phyloP scores from a whole-genome alignment of 2,797 vertebrate species.

The Oophaga sylvatica region DNA sequence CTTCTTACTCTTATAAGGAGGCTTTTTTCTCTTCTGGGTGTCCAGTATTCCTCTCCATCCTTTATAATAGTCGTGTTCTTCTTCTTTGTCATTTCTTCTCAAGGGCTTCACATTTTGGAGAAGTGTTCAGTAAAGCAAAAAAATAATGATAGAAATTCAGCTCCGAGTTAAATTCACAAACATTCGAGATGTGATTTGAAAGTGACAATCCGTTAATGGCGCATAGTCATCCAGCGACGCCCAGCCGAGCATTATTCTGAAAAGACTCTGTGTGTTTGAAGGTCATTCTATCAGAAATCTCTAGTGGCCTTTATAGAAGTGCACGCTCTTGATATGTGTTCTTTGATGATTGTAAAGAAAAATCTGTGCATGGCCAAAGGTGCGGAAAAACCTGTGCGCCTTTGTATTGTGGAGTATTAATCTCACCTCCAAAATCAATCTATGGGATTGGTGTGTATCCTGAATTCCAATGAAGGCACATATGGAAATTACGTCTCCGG shows the following conservation, averaged over 20 bases:
- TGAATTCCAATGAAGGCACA: conserved; percentile 4
- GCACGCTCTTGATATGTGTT: background rate
- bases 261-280: background rate
- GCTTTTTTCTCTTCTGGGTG: background rate
- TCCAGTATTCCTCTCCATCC: background rate
- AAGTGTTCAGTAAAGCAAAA: conserved; percentile 22
- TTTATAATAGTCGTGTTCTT: conserved; percentile 1
- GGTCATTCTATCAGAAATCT: conserved; percentile 39
- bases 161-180: conserved; percentile 34
- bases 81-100: conserved; percentile 19
- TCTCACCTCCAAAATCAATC: conserved; percentile 9
- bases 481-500: background rate
- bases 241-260: conserved; percentile 13
- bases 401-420: background rate
- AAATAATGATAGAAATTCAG: conserved; percentile 31
- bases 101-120: conserved; percentile 13
- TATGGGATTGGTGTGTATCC: background rate
- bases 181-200: conserved; percentile 25
- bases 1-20: background rate
- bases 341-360: conserved; percentile 26
- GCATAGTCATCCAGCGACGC: conserved; percentile 17
- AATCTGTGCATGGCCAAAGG: background rate
- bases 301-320: conserved; percentile 14
- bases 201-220: conserved; percentile 22
- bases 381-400: background rate